Percentiles rank a stretch among this genome's conserved stretches.
phyloP scores from a whole-genome alignment of 2,888 invertebrate species.

The Euclidia mi region DNA sequence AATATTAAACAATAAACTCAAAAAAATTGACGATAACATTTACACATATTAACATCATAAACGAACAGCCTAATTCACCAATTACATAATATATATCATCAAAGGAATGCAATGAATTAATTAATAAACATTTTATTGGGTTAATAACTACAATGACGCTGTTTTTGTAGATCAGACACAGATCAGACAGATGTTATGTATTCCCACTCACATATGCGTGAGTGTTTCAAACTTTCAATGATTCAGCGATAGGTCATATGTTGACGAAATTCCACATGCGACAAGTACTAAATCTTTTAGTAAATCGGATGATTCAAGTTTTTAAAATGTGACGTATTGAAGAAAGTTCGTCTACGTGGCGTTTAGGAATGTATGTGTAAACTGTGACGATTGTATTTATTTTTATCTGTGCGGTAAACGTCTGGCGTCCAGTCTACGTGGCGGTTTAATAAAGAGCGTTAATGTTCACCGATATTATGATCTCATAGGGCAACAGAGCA shows the following conservation, averaged over 20 bases:
- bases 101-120: background rate
- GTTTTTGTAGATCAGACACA: slow-evolving; percentile 31
- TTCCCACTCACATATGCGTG: background rate
- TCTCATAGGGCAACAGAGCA: too few species aligned
- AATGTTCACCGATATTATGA: background rate
- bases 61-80: background rate
- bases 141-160: slow-evolving; percentile 5
- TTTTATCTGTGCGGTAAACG: slow-evolving; percentile 38
- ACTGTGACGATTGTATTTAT: slow-evolving; percentile 37
- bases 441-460: background rate
- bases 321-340: slow-evolving; percentile 30
- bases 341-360: slow-evolving; percentile 39
- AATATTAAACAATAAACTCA: too few species aligned
- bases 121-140: background rate
- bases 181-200: slow-evolving; percentile 19
- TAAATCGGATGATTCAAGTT: slow-evolving; percentile 20
- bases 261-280: slow-evolving; percentile 16
- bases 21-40: too few species aligned
- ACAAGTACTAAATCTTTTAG: slow-evolving; percentile 9
- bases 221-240: background rate
- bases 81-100: background rate
- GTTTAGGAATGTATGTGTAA: slow-evolving; percentile 37
- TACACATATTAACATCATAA: background rate
- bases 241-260: slow-evolving; percentile 9
- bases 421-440: slow-evolving; percentile 5